These are phyloP conservation scores for Perizoma flavofasciatum DNA, from an alignment of 2,888 invertebrate genomes.

Conservation along the genomic window DNA sequence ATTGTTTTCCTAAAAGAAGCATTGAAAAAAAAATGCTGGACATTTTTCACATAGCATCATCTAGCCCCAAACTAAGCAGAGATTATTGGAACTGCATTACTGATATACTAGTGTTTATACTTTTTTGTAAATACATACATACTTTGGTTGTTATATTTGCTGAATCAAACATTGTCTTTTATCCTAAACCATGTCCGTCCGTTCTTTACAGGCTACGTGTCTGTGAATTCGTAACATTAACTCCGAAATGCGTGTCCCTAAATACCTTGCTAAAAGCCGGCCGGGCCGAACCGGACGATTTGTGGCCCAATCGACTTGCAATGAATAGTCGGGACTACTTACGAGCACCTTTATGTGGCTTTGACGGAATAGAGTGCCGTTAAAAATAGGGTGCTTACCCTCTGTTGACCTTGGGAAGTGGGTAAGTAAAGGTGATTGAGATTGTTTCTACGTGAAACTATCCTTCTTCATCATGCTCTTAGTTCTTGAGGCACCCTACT, in stretches of 20 bases:
- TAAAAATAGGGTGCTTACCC: conserved; percentile 29
- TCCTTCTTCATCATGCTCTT: no score
- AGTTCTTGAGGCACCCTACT: no score
- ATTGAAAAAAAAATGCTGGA: no score
- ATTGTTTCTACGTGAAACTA: no score
- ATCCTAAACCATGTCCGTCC: neutral
- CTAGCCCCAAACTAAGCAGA: no score
- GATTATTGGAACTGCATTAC: no score
- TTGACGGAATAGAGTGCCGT: conserved; percentile 22
- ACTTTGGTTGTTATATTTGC: no score
- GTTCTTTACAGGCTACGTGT: conserved; percentile 1
- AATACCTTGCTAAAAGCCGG: conserved; percentile 59
- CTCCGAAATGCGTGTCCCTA: conserved; percentile 36
- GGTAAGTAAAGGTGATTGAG: conserved; percentile 12
- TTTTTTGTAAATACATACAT: no score
- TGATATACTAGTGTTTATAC: no score
- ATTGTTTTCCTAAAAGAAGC: no score
- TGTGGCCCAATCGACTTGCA: conserved; percentile 75
- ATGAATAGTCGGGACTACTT: conserved; percentile 67
- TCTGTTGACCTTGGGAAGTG: conserved; percentile 20
- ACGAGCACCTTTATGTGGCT: conserved; percentile 48
- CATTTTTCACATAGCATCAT: no score
- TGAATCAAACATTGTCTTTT: neutral
- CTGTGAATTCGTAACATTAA: conserved; percentile 37
- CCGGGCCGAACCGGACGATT: conserved; percentile 63